Evolutionary conservation across 2,888 invertebrate genomes (phyloP), one percentile per base, ranked within the genome.

Genomic region (Morpho deidamia): DNA sequence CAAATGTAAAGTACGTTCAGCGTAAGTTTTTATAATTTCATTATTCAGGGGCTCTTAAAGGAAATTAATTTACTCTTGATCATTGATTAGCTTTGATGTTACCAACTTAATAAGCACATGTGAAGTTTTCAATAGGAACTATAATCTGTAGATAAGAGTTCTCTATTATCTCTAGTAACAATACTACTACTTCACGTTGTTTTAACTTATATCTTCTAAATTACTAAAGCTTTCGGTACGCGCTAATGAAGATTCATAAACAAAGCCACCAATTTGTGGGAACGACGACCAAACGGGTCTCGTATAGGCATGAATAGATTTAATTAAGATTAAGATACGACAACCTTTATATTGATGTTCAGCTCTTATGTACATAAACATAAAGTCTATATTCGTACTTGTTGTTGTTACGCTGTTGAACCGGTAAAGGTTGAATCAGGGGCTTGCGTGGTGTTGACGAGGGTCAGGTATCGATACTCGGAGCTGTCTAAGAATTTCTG

Each of bases 301-400:
- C 41, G 38, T 42, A 51, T 49, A 46, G 44, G 51, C 47, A 48
- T 60, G 60, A 60, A 60, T 55, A 58, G 62, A 62, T 60, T 62
- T 62, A 60, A 62, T 60, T 62, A 58, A 62, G 62, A 60, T 62
- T 60, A 60, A 46, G 46, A 46, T 46, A 46, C 46, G 11, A 38
- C 14, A 23, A 11, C 44, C 39, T 14, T 39, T 14, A 32, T 32
- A 46, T 39, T 46, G 39, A 23, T 46, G 12, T 38, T 8, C 23
- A 8, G 23, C 37, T 10, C 23, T 37, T 46, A 46, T n/a, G 11
- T 3, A 23, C 32, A 46, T 38, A 11, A 11, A 1, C 11, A 11
- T 39, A 46, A 23, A 39, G 46, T 38, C 32, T 5, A 39, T 9
- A 46, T 32, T 46, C 11, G 38, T 32, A 10, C 32, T 45, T 12